These are phyloP conservation scores for Megaustenia siamemsis DNA, from an alignment of 2,888 invertebrate species.

Conservation along the genomic window DNA sequence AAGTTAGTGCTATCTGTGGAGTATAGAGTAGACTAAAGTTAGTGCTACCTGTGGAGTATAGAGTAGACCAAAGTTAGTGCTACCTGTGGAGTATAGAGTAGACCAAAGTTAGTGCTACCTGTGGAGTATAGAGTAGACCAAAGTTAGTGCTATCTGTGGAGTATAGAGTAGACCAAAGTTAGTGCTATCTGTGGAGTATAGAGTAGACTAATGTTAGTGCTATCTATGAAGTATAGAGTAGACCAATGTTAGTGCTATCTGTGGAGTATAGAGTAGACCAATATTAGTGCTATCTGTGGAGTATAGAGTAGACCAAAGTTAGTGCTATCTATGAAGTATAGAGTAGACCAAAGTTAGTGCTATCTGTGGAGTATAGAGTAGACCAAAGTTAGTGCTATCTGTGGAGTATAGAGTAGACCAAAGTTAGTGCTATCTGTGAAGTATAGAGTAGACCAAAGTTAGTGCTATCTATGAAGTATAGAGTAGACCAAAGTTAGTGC, in stretches of 20 bases:
- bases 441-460: no score
- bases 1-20: constrained; percentile 83
- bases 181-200: constrained; percentile 78
- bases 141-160: no score
- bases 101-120: constrained; percentile 12
- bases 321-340: no score
- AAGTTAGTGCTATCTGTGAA: no score
- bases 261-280: neutral
- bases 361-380: constrained; percentile 11
- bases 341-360: neutral
- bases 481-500: no score
- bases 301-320: neutral
- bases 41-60: constrained; percentile 3
- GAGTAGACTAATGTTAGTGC: constrained; percentile 85
- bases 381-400: no score
- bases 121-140: no score
- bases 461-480: no score
- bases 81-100: no score
- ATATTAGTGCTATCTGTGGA: neutral
- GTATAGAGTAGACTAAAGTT: constrained; percentile 37
- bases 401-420: no score
- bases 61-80: no score
- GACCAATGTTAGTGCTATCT: constrained; percentile 37
- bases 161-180: no score
- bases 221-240: constrained; percentile 79